phyloP scores from a whole-genome alignment of 2,113 vertebrate species.

The Chelonoidis abingdonii region DNA sequence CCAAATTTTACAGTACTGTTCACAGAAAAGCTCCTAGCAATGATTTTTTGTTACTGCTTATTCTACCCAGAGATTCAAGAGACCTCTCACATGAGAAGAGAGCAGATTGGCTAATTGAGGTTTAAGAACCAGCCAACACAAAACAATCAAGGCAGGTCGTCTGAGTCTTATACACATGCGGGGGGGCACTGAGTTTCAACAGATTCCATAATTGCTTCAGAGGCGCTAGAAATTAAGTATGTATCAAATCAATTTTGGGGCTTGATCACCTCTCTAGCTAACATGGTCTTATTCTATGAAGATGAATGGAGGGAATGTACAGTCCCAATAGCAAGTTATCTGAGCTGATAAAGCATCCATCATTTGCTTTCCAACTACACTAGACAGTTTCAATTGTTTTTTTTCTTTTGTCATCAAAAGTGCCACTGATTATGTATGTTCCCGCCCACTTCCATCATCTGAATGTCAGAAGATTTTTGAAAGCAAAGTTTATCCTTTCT shows the following conservation, averaged over 20 bases:
- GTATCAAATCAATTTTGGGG: background rate
- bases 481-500: background rate
- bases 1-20: background rate
- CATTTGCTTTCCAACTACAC: background rate
- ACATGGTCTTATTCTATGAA: background rate
- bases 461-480: background rate
- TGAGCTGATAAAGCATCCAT: background rate
- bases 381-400: background rate
- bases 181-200: background rate
- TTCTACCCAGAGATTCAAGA: background rate
- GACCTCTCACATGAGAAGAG: background rate
- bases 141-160: background rate
- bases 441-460: background rate
- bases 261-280: background rate
- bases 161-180: fast-evolving
- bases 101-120: background rate
- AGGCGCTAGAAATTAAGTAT: background rate
- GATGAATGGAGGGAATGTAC: background rate
- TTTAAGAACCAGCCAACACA: background rate
- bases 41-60: background rate
- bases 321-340: background rate
- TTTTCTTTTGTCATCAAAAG: background rate
- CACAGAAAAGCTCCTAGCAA: background rate
- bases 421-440: background rate
- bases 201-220: background rate